A percentile compares a stretch with the other conserved stretches of the same genome.
These are phyloP conservation scores for Oryzias melastigma DNA, from an alignment of 2,113 vertebrate species.

Conservation along the genomic window DNA sequence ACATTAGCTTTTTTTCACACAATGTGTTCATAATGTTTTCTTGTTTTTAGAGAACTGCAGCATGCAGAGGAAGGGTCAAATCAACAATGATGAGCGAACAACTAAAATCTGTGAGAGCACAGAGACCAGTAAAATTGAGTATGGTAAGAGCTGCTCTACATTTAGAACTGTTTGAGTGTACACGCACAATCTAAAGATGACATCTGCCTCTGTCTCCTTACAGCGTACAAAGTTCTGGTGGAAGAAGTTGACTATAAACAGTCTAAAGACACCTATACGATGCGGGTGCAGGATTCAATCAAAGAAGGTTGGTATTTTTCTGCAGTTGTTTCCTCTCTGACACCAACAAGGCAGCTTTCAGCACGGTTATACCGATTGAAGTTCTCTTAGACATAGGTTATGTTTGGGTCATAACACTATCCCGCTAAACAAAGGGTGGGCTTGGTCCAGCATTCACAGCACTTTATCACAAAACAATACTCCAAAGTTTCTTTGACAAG, in stretches of 20 bases:
- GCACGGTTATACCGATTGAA: too few species aligned
- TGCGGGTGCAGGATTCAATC: constrained; percentile 44
- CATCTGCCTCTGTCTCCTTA: constrained; percentile 8
- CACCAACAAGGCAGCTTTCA: neutral
- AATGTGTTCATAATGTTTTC: neutral
- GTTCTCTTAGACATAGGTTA: too few species aligned
- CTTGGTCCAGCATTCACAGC: too few species aligned
- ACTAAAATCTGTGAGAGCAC: too few species aligned
- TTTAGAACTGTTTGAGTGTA: too few species aligned
- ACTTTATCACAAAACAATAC: neutral
- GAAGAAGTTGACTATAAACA: neutral
- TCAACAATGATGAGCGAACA: too few species aligned
- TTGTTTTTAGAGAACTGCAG: constrained; percentile 71
- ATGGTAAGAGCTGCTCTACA: constrained; percentile 53
- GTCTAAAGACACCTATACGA: constrained; percentile 60
- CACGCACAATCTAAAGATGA: neutral
- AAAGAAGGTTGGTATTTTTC: constrained; percentile 63
- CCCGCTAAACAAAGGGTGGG: too few species aligned
- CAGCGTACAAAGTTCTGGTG: constrained; percentile 68
- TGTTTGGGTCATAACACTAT: too few species aligned
- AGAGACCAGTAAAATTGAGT: too few species aligned
- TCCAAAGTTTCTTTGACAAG: neutral
- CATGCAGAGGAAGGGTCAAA: too few species aligned
- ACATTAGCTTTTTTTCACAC: too few species aligned
- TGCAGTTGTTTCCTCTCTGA: neutral